Evolutionary conservation across 2,113 vertebrate genomes (phyloP).

Genomic region (Apodemus sylvaticus): DNA sequence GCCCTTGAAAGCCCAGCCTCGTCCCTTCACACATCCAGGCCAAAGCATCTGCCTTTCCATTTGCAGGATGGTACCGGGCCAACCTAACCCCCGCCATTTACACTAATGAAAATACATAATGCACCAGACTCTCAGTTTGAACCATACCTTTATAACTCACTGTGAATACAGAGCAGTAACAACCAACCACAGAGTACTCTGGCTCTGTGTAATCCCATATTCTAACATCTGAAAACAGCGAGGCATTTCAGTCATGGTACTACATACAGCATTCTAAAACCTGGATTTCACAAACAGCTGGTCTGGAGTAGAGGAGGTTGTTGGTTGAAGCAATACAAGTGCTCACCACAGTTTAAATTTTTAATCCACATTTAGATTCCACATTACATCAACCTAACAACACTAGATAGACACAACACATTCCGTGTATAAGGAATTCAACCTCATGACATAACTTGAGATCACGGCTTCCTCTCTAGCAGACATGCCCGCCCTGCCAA

Average conservation of each 20-base stretch:
- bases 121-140: not conserved
- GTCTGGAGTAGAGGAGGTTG: not conserved
- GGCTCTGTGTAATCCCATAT: not conserved
- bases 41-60: conserved; percentile 19
- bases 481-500: not conserved
- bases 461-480: not conserved
- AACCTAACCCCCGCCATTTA: not conserved
- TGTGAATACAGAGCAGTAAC: conserved; percentile 5
- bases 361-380: not conserved
- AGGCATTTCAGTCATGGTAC: not conserved
- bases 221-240: conserved; percentile 24
- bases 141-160: conserved; percentile 15
- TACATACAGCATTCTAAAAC: conserved; percentile 49
- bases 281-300: conserved; percentile 34
- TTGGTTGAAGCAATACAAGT: not conserved
- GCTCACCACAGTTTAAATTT: conserved; percentile 34
- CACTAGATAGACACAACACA: not conserved
- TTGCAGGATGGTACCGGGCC: not conserved
- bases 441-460: not conserved
- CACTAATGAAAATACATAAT: not conserved
- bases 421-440: not conserved
- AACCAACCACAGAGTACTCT: conserved; percentile 42
- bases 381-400: not conserved
- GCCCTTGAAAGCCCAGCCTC: not conserved
- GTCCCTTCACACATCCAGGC: not conserved